Evolutionary conservation across 2,113 vertebrate species (phyloP).

Genomic region (Accipiter virgatus): DNA sequence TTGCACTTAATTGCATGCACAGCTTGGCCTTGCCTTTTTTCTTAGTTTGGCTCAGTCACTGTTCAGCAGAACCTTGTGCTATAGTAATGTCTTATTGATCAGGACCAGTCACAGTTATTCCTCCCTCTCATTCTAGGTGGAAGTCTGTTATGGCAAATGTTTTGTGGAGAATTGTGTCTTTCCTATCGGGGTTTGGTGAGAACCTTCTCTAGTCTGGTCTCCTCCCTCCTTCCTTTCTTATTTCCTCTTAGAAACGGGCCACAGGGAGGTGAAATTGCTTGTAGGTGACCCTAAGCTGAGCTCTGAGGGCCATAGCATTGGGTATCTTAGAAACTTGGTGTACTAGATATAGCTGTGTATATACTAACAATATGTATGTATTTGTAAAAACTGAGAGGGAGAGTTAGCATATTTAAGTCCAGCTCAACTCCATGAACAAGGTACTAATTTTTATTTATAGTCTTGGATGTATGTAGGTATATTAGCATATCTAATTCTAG

Average conservation of each 20-base stretch:
- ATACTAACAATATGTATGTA: neutral
- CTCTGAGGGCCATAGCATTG: neutral
- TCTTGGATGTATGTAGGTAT: neutral
- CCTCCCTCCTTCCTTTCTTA: neutral
- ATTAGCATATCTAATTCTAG: neutral
- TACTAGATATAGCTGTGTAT: neutral
- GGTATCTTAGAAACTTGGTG: neutral
- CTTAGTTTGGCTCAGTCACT: neutral
- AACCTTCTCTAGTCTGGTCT: neutral
- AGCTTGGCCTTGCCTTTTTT: neutral
- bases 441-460: conserved; percentile 28
- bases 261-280: neutral
- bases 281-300: neutral
- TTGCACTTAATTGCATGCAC: too few relatives aligned
- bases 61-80: neutral
- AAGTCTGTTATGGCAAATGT: neutral
- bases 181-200: neutral
- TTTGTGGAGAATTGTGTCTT: neutral
- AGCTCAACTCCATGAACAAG: neutral
- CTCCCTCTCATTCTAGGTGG: neutral
- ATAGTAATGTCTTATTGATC: too few relatives aligned
- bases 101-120: neutral
- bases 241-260: neutral
- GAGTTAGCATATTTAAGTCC: neutral
- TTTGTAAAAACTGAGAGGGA: neutral